Evolutionary conservation across 2,113 vertebrate species (phyloP), one percentile per base, ranked within the genome.

Genomic region (Semnornis frantzii): DNA sequence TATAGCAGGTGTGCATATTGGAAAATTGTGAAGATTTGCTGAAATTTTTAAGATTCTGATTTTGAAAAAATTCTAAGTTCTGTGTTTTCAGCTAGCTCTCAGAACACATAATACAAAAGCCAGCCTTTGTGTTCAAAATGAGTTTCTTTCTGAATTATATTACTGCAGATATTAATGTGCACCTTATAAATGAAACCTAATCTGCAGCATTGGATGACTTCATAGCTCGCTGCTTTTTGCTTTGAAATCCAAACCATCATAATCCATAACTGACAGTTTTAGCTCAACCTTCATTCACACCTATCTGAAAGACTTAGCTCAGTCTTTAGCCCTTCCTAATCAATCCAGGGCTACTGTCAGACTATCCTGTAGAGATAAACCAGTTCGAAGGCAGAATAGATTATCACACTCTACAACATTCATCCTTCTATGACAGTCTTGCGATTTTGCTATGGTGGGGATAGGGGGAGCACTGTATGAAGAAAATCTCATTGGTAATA

Each of bases 291-390:
- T 68, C 34, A 27, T 28, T 33, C 46, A 55, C 39, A 42, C n/a
- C n/a, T 65, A 52, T 46, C 34, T 58, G 27, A 52, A 5, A 13
- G 37, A 12, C 71, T 68, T 9, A 68, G 42, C 46, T 59, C 64
- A 77, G 42, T 17, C 42, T 71, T 68, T 52, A 25, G 27, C 34
- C 34, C 33, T 42, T 59, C 33, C 15, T 25, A 20, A 71, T 28
- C 25, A 19, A 0, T 6, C 2, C 0, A 0, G 21, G 12, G 27
- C n/a, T 76, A 13, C 46, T 69, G 44, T 31, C 75, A 80, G 23
- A 12, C 37, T 73, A 20, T 24, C 18, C n/a, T 54, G 46, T 12
- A 19, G 33, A 57, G 60, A 62, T 27, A 46, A 31, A 59, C 59
- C 4, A 8, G 3, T 24, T 12, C 12, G 48, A 64, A 64, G 37